These are phyloP conservation scores for Pentalonia nigronervosa DNA, from an alignment of 1,140 invertebrate species.

Conservation along the genomic window DNA sequence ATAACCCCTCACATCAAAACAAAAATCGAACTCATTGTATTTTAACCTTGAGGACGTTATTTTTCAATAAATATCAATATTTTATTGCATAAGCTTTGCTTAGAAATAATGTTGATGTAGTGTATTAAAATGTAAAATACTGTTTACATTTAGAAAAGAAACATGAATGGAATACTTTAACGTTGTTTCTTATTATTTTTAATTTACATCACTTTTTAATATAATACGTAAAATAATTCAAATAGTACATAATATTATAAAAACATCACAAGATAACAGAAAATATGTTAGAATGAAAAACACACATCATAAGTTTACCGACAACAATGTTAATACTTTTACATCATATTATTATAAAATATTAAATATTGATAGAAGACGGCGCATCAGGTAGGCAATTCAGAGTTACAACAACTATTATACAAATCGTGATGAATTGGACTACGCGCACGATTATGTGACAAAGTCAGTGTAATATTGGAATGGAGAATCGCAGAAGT, in stretches of 20 bases:
- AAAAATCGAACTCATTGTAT: neutral
- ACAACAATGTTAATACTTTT: neutral
- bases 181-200: neutral
- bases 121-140: neutral
- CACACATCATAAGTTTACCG: neutral
- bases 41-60: neutral
- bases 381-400: neutral
- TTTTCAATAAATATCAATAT: neutral
- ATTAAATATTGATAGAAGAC: neutral
- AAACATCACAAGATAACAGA: neutral
- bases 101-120: neutral
- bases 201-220: neutral
- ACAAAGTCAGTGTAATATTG: neutral
- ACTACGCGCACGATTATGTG: neutral
- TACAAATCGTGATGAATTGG: neutral
- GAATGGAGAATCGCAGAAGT: neutral
- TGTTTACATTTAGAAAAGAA: no score
- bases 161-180: neutral
- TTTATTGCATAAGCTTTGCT: constrained; percentile 12
- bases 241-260: neutral
- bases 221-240: neutral
- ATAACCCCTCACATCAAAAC: neutral
- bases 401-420: neutral
- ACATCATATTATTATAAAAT: no score
- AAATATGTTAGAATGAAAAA: neutral